A percentile compares a stretch with the other conserved stretches of the same genome.
Evolutionary conservation across 92 coral and sea anemone genomes (phyloP).

Genomic region (Metridium senile): DNA sequence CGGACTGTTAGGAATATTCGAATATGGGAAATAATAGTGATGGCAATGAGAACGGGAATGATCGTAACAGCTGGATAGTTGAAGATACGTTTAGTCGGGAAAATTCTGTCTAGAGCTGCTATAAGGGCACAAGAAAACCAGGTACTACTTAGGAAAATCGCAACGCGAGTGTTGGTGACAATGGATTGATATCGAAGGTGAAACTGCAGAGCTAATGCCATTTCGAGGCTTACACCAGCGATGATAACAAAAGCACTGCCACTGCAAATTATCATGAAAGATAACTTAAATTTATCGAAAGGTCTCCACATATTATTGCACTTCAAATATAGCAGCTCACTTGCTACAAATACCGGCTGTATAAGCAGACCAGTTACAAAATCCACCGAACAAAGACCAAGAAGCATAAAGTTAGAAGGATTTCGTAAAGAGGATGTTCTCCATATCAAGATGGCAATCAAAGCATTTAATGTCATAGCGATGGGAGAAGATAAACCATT

Average conservation of each 20-base stretch:
- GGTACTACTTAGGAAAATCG: background rate
- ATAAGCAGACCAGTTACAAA: background rate
- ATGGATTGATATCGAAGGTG: conserved; percentile 18
- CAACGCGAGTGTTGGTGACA: conserved; percentile 15
- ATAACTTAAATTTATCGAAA: background rate
- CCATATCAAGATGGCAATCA: conserved; percentile 10
- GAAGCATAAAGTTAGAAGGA: conserved; percentile 19
- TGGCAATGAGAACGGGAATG: background rate
- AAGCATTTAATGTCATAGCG: conserved; percentile 2
- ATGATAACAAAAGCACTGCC: conserved; percentile 30
- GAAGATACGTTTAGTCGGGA: background rate
- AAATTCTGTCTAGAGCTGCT: background rate
- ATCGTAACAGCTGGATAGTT: background rate
- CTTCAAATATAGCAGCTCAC: background rate
- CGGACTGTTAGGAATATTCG: conserved; percentile 8
- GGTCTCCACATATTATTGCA: background rate
- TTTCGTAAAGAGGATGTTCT: conserved; percentile 11
- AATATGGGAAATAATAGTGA: conserved; percentile 13
- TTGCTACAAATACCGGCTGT: background rate
- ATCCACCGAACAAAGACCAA: conserved; percentile 2
- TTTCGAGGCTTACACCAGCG: conserved; percentile 24
- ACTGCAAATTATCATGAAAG: conserved; percentile 13
- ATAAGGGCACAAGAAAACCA: conserved; percentile 6
- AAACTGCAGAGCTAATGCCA: conserved; percentile 13
- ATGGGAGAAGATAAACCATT: conserved; percentile 22